Evolutionary conservation across 2,888 invertebrate species (phyloP), one percentile per base, ranked within the genome.

Genomic region (Apoda limacodes): DNA sequence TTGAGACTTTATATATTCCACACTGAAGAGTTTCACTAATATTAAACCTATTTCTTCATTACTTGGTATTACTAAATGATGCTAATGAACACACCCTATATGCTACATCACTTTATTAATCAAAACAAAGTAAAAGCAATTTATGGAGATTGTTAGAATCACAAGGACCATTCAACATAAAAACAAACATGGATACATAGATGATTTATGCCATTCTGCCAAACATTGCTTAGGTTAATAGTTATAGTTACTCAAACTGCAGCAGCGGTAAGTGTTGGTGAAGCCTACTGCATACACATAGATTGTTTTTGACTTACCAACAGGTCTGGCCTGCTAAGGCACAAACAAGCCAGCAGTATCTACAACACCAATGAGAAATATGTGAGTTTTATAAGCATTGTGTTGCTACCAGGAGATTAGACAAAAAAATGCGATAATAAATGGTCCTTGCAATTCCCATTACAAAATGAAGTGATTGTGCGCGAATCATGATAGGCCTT

Each of bases 291-390:
- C 74, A 69, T 62, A 66, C 66, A 17, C 7, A 55, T 62, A 60
- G 7, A 5, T 57, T 48, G 52, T 71, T 67, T 71, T 75, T 66
- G 59, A 86, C 86, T 86, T 86, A 86, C 86, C 86, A 86, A 83
- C 80, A 86, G 84, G 82, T 86, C 86, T 85, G 86, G 86, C 86
- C 86, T 85, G 78, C 81, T 82, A 83, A 86, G 85, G 85, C 85
- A 86, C 85, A 86, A 84, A 85, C 85, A 86, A 85, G 86, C 86
- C 85, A 86, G 85, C 85, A 86, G 85, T 80, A 86, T 85, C 86
- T 86, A 86, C 81, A 86, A 85, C 84, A 82, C 75, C 78, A 84
- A 83, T 69, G 63, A 75, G 64, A 76, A 71, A 68, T 55, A 68
- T 61, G 55, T 74, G 56, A 76, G 70, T 60, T 46, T 52, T 59